Conservation (phyloP, 2,888 invertebrate species). For the Agonopterix arenella region DNA sequence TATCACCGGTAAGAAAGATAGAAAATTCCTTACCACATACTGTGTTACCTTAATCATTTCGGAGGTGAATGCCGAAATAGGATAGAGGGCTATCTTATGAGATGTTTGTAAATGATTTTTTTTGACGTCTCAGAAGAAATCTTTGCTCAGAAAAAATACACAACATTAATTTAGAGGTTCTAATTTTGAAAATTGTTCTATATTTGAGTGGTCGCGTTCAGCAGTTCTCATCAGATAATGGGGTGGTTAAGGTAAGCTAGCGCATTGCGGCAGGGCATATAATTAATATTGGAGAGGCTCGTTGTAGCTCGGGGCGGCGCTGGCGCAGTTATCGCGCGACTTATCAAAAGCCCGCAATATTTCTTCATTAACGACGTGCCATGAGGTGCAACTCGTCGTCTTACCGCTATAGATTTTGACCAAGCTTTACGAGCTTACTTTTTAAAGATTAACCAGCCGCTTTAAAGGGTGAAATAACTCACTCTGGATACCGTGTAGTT, state of each 20-base stretch:
- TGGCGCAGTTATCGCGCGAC: constrained; percentile 46
- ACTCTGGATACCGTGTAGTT: too few relatives aligned
- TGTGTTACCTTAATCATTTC: constrained; percentile 27
- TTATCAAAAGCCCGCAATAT: constrained; percentile 66
- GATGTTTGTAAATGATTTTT: constrained; percentile 48
- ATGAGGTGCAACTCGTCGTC: constrained; percentile 38
- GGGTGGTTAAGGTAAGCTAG: constrained; percentile 15
- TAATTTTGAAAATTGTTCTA: constrained; percentile 21
- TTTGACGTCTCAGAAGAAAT: constrained; percentile 33
- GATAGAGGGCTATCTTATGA: constrained; percentile 38
- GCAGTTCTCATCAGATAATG: constrained; percentile 20
- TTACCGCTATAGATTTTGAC: constrained; percentile 38
- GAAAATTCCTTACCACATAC: constrained; percentile 19
- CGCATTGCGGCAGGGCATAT: constrained; percentile 30
- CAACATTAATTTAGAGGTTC: constrained; percentile 14
- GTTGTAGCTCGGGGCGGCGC: constrained; percentile 38
- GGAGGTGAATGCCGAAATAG: constrained; percentile 22
- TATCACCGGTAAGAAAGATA: constrained; percentile 25
- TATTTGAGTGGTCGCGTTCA: constrained; percentile 4
- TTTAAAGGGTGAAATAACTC: not conserved
- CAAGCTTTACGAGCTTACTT: constrained; percentile 5
- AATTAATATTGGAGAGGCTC: constrained; percentile 50
- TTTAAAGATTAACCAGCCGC: not conserved
- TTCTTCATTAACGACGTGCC: constrained; percentile 69
- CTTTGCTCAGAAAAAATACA: constrained; percentile 18